These are phyloP conservation scores for Drosophila gunungcola DNA, from an alignment of 1,140 invertebrate species.

Conservation along the genomic window DNA sequence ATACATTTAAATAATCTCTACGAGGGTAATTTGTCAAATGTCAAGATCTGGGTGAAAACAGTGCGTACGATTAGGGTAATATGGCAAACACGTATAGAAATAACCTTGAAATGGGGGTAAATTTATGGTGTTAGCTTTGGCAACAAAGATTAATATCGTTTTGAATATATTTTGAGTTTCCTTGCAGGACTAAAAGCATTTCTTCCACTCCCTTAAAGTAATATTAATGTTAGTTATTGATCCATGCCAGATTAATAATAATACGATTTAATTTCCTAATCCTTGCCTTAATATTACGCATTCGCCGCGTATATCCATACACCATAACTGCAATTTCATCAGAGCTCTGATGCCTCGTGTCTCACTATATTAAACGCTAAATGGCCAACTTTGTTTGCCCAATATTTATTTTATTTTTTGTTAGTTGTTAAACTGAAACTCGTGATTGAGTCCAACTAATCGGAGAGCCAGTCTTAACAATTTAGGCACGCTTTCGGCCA, in stretches of 20 bases:
- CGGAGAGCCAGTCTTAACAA: constrained; percentile 55
- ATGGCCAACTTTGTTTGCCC: constrained; percentile 23
- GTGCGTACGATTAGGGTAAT: constrained; percentile 48
- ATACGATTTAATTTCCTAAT: not conserved
- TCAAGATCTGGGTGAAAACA: constrained; percentile 36
- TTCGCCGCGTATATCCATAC: constrained; percentile 24
- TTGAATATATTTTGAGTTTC: not conserved
- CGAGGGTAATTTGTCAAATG: constrained; percentile 49
- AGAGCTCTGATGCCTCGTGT: constrained; percentile 25
- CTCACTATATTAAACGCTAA: constrained; percentile 36
- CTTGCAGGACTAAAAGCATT: not conserved
- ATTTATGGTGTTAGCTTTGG: not conserved
- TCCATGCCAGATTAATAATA: not conserved
- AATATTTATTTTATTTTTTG: constrained; percentile 55
- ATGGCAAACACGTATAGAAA: not conserved
- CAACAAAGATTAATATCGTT: not conserved
- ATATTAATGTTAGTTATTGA: not conserved
- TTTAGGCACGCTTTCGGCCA: constrained; percentile 61
- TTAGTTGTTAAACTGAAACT: constrained; percentile 68
- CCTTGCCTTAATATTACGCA: constrained; percentile 26
- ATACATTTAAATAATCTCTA: constrained; percentile 18
- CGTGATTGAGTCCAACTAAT: constrained; percentile 54
- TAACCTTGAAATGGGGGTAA: constrained; percentile 23
- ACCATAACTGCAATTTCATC: constrained; percentile 35
- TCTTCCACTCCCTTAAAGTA: not conserved